A percentile compares a stretch with the other conserved stretches of the same genome.
Evolutionary conservation across 1,140 invertebrate genomes (phyloP).

Genomic region (Lordiphosa stackelbergi): DNA sequence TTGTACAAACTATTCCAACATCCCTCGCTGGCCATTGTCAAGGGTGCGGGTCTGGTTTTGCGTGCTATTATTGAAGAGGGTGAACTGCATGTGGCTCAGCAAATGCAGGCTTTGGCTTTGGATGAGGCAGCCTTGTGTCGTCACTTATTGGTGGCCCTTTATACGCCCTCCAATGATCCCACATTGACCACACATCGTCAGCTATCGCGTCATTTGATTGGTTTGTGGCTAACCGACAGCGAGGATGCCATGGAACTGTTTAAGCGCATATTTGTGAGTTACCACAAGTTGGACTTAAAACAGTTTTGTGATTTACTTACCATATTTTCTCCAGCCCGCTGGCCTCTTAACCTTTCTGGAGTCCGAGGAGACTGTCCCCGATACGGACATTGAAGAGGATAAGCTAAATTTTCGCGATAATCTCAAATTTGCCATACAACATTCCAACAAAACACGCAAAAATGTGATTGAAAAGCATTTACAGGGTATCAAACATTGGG

Average conservation of each 20-base stretch:
- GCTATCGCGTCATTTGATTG: constrained; percentile 96
- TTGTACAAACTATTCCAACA: constrained; percentile 98
- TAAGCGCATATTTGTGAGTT: constrained; percentile 89
- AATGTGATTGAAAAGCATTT: constrained; percentile 86
- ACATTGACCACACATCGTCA: constrained; percentile 91
- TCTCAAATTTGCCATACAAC: constrained; percentile 94
- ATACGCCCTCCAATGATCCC: constrained; percentile 86
- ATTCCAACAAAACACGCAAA: constrained; percentile 82
- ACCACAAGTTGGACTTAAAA: no score
- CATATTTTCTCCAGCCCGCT: constrained; percentile 80
- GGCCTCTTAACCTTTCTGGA: constrained; percentile 95
- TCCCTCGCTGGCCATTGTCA: constrained; percentile 97
- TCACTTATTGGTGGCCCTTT: constrained; percentile 95
- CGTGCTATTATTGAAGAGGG: constrained; percentile 99
- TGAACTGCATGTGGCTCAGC: constrained; percentile 89
- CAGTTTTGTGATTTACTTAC: no score
- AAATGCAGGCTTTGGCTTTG: constrained; percentile 97
- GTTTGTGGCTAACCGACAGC: constrained; percentile 98
- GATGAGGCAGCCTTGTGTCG: constrained; percentile 97
- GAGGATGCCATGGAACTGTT: constrained; percentile 93
- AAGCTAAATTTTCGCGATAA: constrained; percentile 93
- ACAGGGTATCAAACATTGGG: constrained; percentile 79
- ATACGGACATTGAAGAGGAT: constrained; percentile 84
- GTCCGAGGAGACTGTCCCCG: constrained; percentile 90
- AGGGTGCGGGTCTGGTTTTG: constrained; percentile 97